Base-by-base conservation (phyloP, 1,140 invertebrate species). In the Tetramorium simillimum region DNA sequence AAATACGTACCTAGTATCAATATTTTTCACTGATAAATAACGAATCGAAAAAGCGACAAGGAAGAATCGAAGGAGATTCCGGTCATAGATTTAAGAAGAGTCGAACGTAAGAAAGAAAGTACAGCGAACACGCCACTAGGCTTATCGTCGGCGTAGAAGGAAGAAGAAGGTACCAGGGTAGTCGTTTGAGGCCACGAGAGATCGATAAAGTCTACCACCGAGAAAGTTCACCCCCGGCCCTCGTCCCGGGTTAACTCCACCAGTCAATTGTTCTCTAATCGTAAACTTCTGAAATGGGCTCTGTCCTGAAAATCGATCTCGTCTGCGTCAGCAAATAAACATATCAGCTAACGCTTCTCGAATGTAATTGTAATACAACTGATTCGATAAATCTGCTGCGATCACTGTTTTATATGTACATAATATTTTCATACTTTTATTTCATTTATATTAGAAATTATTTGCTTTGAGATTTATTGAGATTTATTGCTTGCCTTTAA, bases 231-330 rank as follows among this genome's bases (percentile, higher is more conserved):
- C 81, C 89, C 67, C 81, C 86, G 78, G 65, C 86, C 82, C 81
- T 82, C 81, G 85, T 76, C 82, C 86, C 58, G 43, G 78, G 84
- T 89, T 87, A 89, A 87, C 90, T 91, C 89, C 33, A 49, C 87
- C 80, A 91, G 89, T 91, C 90, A 87, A 91, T 91, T 91, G 89
- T 89, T 91, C 90, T 91, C 89, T 89, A 91, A 91, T 91, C 90
- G 89, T 91, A 91, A 91, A 91, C 89, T 91, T 67, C 89, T 89
- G 80, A 56, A 91, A 91, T 86, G 69, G 85, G 78, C 81, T 73
- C 75, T 84, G 87, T 82, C 46, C 76, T 82, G 67, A 91, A 88
- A 88, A 90, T 91, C 89, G 86, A 91, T 91, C 40, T 40, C 28
- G 77, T 78, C 80, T 60, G n/a, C 73, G n/a, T 56, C 51, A 49